These are phyloP conservation scores for Cryptotis parvus DNA, from an alignment of 2,113 vertebrate species.

Conservation along the genomic window DNA sequence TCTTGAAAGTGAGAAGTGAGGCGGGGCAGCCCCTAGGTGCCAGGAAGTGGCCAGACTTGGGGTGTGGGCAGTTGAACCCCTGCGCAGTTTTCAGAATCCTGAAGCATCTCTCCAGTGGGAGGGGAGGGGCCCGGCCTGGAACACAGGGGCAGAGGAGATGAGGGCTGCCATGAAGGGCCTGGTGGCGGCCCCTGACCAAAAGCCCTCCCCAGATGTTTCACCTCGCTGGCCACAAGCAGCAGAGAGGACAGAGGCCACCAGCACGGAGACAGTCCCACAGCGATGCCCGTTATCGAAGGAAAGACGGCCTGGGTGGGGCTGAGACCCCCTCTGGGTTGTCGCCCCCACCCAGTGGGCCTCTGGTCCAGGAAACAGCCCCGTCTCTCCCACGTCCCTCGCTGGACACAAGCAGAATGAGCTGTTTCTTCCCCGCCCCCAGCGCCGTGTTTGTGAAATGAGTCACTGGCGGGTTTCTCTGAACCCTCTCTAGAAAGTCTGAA, in stretches of 20 bases:
- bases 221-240: no score
- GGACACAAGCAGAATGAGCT: neutral
- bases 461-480: neutral
- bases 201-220: no score
- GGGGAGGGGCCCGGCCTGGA: no score
- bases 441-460: conserved; percentile 30
- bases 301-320: neutral
- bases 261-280: no score
- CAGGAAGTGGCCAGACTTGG: no score
- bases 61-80: neutral
- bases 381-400: neutral
- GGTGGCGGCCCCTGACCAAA: no score
- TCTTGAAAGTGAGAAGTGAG: neutral
- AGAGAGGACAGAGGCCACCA: no score
- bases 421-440: neutral
- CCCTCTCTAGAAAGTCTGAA: conserved; percentile 39
- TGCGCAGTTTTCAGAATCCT: neutral
- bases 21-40: neutral
- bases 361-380: neutral
- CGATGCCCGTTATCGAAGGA: neutral
- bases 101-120: no score
- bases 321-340: neutral
- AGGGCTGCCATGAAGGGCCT: no score
- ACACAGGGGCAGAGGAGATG: no score
- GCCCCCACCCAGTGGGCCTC: neutral